Conservation (phyloP, 2,888 invertebrate species). For the Polietes domitor region DNA sequence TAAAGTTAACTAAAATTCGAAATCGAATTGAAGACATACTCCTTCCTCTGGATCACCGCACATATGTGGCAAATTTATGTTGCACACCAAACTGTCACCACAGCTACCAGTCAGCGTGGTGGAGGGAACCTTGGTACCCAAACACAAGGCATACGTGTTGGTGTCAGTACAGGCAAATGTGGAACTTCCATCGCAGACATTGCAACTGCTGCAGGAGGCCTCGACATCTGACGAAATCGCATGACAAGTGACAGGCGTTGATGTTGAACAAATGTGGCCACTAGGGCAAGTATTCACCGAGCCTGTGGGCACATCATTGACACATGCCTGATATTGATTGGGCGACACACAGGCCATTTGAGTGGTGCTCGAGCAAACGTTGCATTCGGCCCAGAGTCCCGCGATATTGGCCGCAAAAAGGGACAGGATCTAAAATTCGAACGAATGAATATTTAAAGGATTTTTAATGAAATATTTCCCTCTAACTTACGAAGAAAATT, state of each 20-base stretch:
- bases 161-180: slow-evolving; percentile 75
- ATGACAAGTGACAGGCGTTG: slow-evolving; percentile 66
- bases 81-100: slow-evolving; percentile 72
- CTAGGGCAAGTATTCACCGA: slow-evolving; percentile 69
- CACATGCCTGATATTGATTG: slow-evolving; percentile 71
- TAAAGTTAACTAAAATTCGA: not conserved
- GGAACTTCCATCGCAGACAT: slow-evolving; percentile 70
- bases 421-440: slow-evolving; percentile 37
- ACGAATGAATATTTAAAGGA: no score
- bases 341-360: slow-evolving; percentile 73
- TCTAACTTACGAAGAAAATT: not conserved
- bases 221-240: slow-evolving; percentile 39
- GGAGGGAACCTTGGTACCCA: slow-evolving; percentile 70
- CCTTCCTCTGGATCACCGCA: slow-evolving; percentile 55
- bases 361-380: slow-evolving; percentile 70
- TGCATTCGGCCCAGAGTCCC: slow-evolving; percentile 68
- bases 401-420: slow-evolving; percentile 24
- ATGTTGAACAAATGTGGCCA: slow-evolving; percentile 71
- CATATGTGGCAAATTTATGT: slow-evolving; percentile 62
- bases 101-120: slow-evolving; percentile 69
- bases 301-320: slow-evolving; percentile 67
- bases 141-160: slow-evolving; percentile 72
- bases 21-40: slow-evolving; percentile 26
- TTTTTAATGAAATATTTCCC: no score
- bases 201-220: slow-evolving; percentile 72